A percentile compares a stretch with the other conserved stretches of the same genome.
phyloP scores from a whole-genome alignment of 2,797 vertebrate species.

The Podarcis siculus region DNA sequence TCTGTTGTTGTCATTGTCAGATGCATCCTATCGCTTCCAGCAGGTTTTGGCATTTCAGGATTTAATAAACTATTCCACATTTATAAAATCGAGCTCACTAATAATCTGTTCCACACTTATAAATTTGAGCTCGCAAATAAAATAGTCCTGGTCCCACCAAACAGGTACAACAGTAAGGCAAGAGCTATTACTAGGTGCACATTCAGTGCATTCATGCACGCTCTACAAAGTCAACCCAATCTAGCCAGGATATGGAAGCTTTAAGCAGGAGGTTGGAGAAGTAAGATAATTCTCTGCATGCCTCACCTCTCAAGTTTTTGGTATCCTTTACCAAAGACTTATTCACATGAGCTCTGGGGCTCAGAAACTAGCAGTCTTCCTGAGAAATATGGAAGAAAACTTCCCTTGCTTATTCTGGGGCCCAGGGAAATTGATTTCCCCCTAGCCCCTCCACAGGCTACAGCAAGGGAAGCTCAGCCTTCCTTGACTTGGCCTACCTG shows the following conservation, averaged over 20 bases:
- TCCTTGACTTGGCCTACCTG: neutral
- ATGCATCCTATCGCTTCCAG: neutral
- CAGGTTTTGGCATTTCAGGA: neutral
- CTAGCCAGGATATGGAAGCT: neutral
- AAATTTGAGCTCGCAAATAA: neutral
- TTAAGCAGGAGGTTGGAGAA: neutral
- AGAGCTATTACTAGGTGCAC: neutral
- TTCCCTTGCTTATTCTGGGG: neutral
- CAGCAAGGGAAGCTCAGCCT: neutral
- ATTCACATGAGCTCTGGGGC: neutral
- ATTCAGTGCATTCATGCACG: neutral
- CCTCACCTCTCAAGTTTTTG: neutral
- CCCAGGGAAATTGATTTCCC: neutral
- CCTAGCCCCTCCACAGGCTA: neutral
- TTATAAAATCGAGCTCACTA: neutral
- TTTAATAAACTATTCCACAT: neutral
- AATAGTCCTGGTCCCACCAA: neutral
- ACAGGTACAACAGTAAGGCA: neutral
- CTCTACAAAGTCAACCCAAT: neutral
- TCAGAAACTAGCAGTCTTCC: neutral
- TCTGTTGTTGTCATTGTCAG: constrained; percentile 12
- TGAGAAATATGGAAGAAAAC: neutral
- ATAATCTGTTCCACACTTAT: neutral
- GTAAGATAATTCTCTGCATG: neutral
- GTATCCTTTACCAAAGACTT: neutral